Evolutionary conservation across 1,140 invertebrate species (phyloP).

Genomic region (Penaeus japonicus): DNA sequence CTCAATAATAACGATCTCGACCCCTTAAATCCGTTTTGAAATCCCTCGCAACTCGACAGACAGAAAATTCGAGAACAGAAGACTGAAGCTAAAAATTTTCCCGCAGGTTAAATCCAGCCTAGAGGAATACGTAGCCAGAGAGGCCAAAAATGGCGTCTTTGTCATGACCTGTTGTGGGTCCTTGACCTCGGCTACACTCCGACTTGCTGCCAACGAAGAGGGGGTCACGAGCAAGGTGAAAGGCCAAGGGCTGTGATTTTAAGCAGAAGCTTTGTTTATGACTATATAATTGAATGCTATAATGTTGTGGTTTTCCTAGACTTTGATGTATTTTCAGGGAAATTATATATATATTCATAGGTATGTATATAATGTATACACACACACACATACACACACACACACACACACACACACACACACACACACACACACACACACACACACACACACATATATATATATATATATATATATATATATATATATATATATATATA

Average conservation of each 20-base stretch:
- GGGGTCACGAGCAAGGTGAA: conserved; percentile 54
- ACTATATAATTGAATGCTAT: neutral
- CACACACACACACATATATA: neutral
- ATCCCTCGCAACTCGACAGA: too few species aligned
- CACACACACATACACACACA: too few species aligned
- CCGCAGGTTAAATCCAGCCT: conserved; percentile 62
- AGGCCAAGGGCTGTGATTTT: conserved; percentile 8
- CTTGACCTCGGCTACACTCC: conserved; percentile 64
- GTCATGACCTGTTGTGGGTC: conserved; percentile 66
- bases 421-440: neutral
- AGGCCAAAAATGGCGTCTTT: conserved; percentile 63
- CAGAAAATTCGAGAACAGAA: too few species aligned
- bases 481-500: neutral
- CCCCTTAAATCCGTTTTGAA: too few species aligned
- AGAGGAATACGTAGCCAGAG: conserved; percentile 61
- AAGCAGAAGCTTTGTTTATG: neutral
- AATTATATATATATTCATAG: too few species aligned
- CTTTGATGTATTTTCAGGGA: neutral
- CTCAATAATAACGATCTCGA: too few species aligned
- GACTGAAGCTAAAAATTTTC: neutral
- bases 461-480: neutral
- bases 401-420: neutral
- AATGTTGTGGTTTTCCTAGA: too few species aligned
- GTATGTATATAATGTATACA: too few species aligned
- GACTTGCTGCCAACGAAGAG: conserved; percentile 62